Evolutionary conservation across 2,888 invertebrate species (phyloP), one percentile per base, ranked within the genome.

Genomic region (Yponomeuta plumbellus): DNA sequence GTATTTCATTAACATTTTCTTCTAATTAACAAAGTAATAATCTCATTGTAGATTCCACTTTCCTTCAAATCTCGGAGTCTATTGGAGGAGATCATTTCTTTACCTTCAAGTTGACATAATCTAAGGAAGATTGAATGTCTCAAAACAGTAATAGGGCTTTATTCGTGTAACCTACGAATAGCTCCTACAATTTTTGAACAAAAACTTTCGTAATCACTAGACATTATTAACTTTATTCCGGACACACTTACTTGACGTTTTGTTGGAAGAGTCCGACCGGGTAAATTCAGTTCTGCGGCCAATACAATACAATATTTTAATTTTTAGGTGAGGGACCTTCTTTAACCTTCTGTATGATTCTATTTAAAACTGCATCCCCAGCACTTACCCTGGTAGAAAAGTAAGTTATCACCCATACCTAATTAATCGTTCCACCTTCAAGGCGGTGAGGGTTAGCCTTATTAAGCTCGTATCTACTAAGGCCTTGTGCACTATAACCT

Each of bases 391-490:
- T 23, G 56, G 68, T 64, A 58, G 26, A 56, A 65, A 66, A 68
- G 65, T 68, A 52, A 58, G 61, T 66, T 65, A 68, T 68, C 66
- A 66, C 61, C 66, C 65, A 62, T 64, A 39, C 39, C 26, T 52
- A 64, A 71, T 72, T 72, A 72, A 71, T 72, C 68, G 68, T 13
- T 20, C 40, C 40, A 63, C 40, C 44, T 40, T 61, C 2, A 1
- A 57, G 10, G 57, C 20, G 20, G 44, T 11, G 44, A 44, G 44
- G 44, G 44, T 44, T 13, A 13, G 44, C 44, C 10, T 6, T 6
- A 44, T 13, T 44, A 6, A 8, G 44, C 44, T 44, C 10, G 11
- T 44, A 44, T 8, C 10, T 44, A 13, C 44, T 8, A 8, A 44
- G 2, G 44, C 11, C n/a, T n/a, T n/a, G n/a, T n/a, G n/a, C n/a